A percentile compares a stretch with the other conserved stretches of the same genome.
Evolutionary conservation across 2,888 invertebrate genomes (phyloP).

Genomic region (Ceraclea dissimilis): DNA sequence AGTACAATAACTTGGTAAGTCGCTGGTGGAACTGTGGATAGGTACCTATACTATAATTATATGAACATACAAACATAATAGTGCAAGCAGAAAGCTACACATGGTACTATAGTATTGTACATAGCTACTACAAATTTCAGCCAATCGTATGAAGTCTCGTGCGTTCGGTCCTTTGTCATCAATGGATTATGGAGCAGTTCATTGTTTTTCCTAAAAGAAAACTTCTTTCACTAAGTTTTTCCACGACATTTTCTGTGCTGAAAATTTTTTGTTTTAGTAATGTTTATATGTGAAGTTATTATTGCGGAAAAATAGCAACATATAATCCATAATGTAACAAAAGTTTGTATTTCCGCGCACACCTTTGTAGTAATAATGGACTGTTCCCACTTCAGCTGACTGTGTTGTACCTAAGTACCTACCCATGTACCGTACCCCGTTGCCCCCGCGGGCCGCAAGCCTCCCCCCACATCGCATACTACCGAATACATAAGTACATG

Average conservation of each 20-base stretch:
- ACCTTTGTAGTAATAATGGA: constrained; percentile 38
- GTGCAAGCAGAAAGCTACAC: no score
- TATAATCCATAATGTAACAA: no score
- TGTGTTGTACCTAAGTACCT: constrained; percentile 36
- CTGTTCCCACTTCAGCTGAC: constrained; percentile 49
- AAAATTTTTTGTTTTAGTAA: no score
- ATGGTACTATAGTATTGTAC: neutral
- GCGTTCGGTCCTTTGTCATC: constrained; percentile 63
- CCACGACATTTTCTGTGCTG: neutral
- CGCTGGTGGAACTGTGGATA: no score
- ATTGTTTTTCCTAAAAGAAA: constrained; percentile 26
- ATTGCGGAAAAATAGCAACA: no score
- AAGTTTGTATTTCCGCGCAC: neutral
- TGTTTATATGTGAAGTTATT: no score
- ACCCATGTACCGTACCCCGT: no score
- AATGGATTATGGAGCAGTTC: constrained; percentile 60
- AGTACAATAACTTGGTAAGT: no score
- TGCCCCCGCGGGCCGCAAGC: neutral
- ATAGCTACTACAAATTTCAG: constrained; percentile 30
- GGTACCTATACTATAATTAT: no score
- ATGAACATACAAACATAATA: no score
- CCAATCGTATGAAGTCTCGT: constrained; percentile 55
- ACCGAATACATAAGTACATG: no score
- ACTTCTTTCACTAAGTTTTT: neutral
- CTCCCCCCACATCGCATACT: no score